Conservation (phyloP, 2,113 vertebrate genomes). For the Azemiops feae region DNA sequence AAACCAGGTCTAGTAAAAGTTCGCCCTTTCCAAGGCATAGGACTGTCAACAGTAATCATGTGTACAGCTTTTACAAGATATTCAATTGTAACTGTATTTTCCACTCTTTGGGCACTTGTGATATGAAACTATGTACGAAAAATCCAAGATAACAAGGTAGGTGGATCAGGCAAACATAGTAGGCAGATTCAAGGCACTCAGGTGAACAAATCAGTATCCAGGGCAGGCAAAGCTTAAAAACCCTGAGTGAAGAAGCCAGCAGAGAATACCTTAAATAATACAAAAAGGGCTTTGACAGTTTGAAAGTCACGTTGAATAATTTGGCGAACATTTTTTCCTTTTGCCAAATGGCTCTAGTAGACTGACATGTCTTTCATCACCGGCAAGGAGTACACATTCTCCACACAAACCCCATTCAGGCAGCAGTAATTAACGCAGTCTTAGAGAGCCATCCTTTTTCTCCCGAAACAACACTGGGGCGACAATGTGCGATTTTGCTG, state of each 20-base stretch:
- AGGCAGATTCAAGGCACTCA: neutral
- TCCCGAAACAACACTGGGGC: neutral
- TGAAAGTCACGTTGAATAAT: neutral
- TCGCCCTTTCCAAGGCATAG: neutral
- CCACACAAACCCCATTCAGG: neutral
- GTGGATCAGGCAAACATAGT: neutral
- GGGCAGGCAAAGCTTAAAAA: neutral
- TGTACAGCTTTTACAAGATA: neutral
- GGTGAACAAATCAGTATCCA: neutral
- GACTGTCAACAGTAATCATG: neutral
- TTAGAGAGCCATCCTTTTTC: neutral
- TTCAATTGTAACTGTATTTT: neutral
- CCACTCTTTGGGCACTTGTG: neutral
- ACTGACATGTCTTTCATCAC: neutral
- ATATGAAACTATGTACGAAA: neutral
- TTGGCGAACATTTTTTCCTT: neutral
- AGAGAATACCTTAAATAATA: neutral
- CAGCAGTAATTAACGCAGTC: accelerated
- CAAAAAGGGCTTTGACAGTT: neutral
- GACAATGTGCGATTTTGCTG: neutral
- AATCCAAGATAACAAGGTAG: neutral
- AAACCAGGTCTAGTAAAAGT: neutral
- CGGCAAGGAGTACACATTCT: neutral
- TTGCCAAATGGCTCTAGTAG: neutral
- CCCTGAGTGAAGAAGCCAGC: neutral